These are phyloP conservation scores for Lepidocyrtoides sp. DNA, from an alignment of 2,888 invertebrate species.

Conservation along the genomic window DNA sequence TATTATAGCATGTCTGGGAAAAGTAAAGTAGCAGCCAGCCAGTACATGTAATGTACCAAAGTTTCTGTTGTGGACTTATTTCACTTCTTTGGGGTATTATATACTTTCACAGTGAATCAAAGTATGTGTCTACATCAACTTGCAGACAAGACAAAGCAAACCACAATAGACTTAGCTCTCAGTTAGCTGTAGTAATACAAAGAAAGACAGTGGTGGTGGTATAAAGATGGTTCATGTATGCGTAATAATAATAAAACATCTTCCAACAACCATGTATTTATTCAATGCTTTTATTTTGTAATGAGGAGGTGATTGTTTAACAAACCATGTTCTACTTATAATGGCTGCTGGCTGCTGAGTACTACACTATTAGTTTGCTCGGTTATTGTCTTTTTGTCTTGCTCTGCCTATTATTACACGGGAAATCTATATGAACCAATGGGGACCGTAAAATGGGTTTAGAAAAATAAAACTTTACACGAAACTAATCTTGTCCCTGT, in stretches of 20 bases:
- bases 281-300: conserved; percentile 24
- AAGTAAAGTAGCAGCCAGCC: too few relatives aligned
- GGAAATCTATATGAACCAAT: conserved; percentile 4
- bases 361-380: background rate
- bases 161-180: conserved; percentile 24
- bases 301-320: conserved; percentile 37
- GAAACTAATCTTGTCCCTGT: conserved; percentile 70
- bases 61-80: background rate
- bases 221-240: conserved; percentile 6
- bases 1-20: conserved; percentile 31
- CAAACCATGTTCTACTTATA: background rate
- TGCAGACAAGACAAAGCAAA: background rate
- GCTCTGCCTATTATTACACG: background rate
- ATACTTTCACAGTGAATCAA: background rate
- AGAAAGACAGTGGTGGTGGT: background rate
- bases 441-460: conserved; percentile 26
- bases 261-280: conserved; percentile 4
- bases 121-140: background rate
- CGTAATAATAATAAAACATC: conserved; percentile 24
- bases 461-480: conserved; percentile 44
- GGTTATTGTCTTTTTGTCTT: background rate
- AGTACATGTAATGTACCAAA: background rate
- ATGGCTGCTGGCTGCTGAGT: background rate
- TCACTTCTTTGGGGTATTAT: background rate
- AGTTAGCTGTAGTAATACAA: background rate